These are phyloP conservation scores for Hippocampus mohnikei DNA, from an alignment of 2,113 vertebrate species.

Conservation along the genomic window DNA sequence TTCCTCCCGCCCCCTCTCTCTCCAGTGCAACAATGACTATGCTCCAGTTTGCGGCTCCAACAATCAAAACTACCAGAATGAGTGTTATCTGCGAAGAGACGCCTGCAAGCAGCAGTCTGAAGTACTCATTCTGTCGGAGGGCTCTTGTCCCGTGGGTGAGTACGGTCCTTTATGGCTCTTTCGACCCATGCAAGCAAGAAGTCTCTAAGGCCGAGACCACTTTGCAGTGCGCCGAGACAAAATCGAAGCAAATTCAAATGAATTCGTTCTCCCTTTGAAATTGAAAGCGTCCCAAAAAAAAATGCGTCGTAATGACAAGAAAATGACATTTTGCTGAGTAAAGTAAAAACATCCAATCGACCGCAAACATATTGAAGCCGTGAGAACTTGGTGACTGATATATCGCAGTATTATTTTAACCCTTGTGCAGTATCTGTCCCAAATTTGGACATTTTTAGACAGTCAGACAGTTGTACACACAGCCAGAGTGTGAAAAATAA, in stretches of 20 bases:
- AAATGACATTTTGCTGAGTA: too few relatives aligned
- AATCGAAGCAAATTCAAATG: too few relatives aligned
- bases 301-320: too few relatives aligned
- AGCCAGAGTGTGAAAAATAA: too few relatives aligned
- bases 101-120: slow-evolving; percentile 97
- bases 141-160: slow-evolving; percentile 90
- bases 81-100: slow-evolving; percentile 93
- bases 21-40: slow-evolving; percentile 95
- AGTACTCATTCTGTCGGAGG: slow-evolving; percentile 88
- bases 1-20: slow-evolving; percentile 7
- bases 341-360: not conserved
- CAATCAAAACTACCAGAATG: slow-evolving; percentile 95
- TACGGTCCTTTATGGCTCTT: slow-evolving; percentile 29
- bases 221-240: not conserved
- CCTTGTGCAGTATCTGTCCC: too few relatives aligned
- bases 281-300: too few relatives aligned
- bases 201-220: not conserved
- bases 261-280: too few relatives aligned
- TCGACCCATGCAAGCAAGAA: not conserved
- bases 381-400: too few relatives aligned
- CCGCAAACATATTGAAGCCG: too few relatives aligned
- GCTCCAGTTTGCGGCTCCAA: slow-evolving; percentile 97
- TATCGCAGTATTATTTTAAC: too few relatives aligned
- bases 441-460: too few relatives aligned
- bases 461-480: too few relatives aligned